These are phyloP conservation scores for Magallana gigas DNA, from an alignment of 1,140 invertebrate species.

Conservation along the genomic window DNA sequence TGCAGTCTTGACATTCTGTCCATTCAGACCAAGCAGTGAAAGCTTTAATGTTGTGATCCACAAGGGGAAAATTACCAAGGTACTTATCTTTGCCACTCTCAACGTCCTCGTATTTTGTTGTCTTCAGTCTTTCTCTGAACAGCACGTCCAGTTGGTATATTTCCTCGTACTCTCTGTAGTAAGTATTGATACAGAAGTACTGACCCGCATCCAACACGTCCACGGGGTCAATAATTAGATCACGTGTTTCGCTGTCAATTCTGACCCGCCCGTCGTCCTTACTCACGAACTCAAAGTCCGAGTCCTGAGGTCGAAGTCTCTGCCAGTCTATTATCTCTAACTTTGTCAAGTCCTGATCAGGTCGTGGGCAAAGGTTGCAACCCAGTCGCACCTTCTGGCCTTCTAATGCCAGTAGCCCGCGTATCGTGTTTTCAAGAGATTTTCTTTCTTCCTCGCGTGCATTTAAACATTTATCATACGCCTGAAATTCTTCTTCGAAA, in stretches of 20 bases:
- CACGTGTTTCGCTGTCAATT: neutral
- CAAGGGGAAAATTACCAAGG: conserved; percentile 36
- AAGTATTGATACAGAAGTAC: conserved; percentile 64
- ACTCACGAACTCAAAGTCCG: neutral
- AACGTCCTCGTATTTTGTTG: conserved; percentile 83
- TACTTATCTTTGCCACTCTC: conserved; percentile 40
- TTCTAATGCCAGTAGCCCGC: neutral
- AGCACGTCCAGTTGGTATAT: conserved; percentile 70
- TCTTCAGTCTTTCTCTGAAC: conserved; percentile 61
- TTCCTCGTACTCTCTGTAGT: conserved; percentile 54
- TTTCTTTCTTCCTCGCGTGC: neutral
- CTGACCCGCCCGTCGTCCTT: neutral
- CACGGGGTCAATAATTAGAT: conserved; percentile 44
- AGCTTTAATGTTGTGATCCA: conserved; percentile 68
- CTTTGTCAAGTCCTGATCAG: conserved; percentile 8
- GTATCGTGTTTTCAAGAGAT: neutral
- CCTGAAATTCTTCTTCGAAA: neutral
- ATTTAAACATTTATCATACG: conserved; percentile 18
- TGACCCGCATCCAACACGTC: conserved; percentile 70
- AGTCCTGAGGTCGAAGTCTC: neutral
- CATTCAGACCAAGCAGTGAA: conserved; percentile 82
- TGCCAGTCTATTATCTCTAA: conserved; percentile 23
- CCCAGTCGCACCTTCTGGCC: neutral
- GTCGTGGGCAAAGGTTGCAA: neutral
- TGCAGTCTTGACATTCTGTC: conserved; percentile 84